Evolutionary conservation across 2,797 vertebrate species (phyloP).

Genomic region (Gorsachius magnificus): DNA sequence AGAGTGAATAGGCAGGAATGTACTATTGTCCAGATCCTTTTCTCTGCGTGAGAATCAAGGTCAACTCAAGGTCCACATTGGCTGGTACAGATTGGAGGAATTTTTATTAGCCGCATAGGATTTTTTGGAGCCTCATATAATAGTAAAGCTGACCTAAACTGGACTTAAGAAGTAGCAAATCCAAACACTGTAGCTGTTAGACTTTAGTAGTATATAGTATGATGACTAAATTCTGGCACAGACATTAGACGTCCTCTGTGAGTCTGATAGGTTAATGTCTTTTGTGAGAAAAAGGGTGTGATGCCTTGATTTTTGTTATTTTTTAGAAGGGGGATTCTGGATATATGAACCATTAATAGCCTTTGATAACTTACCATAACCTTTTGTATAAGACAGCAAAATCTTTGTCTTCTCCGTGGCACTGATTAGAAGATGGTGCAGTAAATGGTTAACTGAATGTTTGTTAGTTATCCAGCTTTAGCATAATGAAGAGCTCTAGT

Average conservation of each 20-base stretch:
- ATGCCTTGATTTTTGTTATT: not conserved
- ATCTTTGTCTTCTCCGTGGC: not conserved
- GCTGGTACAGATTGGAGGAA: constrained; percentile 2
- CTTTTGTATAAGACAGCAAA: not conserved
- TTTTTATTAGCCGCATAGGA: not conserved
- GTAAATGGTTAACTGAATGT: not conserved
- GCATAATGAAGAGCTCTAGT: not conserved
- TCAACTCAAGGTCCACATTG: not conserved
- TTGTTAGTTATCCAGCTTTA: not conserved
- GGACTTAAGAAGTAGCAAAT: not conserved
- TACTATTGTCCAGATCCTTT: constrained; percentile 15
- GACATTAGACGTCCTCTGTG: not conserved
- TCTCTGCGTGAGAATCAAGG: constrained; percentile 11
- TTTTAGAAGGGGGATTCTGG: not conserved
- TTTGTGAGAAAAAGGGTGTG: not conserved
- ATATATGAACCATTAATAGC: not conserved
- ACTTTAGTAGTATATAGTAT: not conserved
- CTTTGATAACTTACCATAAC: not conserved
- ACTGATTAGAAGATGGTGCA: not conserved
- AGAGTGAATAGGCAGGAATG: not conserved
- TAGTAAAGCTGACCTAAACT: not conserved
- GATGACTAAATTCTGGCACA: not conserved
- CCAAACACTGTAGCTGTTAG: not conserved
- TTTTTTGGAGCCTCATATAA: not conserved
- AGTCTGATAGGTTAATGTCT: not conserved